Conservation (phyloP, 2,113 vertebrate genomes). For the Sterna hirundo region DNA sequence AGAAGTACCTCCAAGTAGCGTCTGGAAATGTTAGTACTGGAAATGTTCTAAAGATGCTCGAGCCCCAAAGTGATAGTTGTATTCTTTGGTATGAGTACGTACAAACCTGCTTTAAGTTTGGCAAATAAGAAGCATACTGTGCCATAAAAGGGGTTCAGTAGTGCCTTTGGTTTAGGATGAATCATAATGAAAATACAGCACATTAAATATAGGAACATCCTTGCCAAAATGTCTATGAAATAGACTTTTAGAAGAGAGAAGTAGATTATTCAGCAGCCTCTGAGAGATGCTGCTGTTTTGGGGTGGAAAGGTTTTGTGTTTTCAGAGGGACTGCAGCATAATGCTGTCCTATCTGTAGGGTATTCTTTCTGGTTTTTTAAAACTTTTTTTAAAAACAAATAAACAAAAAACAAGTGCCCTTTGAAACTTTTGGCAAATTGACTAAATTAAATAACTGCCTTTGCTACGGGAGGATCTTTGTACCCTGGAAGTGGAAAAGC, state of each 20-base stretch:
- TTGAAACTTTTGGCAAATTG: neutral
- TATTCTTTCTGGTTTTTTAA: neutral
- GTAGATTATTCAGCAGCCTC: neutral
- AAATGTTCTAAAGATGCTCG: neutral
- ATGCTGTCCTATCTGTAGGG: neutral
- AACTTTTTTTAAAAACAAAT: neutral
- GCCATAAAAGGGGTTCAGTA: neutral
- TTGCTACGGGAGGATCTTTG: neutral
- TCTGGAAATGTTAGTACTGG: neutral
- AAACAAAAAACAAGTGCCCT: neutral
- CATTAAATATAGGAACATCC: neutral
- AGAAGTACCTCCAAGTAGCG: neutral
- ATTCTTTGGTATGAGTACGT: neutral
- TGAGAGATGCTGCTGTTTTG: neutral
- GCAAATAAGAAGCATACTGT: neutral
- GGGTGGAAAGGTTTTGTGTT: neutral
- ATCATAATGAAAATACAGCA: neutral
- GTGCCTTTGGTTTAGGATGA: neutral
- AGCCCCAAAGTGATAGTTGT: fast-evolving
- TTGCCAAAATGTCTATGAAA: neutral
- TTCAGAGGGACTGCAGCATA: neutral
- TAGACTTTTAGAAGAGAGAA: neutral
- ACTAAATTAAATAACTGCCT: neutral
- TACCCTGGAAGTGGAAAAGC: neutral
- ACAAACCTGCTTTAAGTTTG: neutral